phyloP scores from a whole-genome alignment of 2,888 invertebrate species.

The Dysmachus trigonus region DNA sequence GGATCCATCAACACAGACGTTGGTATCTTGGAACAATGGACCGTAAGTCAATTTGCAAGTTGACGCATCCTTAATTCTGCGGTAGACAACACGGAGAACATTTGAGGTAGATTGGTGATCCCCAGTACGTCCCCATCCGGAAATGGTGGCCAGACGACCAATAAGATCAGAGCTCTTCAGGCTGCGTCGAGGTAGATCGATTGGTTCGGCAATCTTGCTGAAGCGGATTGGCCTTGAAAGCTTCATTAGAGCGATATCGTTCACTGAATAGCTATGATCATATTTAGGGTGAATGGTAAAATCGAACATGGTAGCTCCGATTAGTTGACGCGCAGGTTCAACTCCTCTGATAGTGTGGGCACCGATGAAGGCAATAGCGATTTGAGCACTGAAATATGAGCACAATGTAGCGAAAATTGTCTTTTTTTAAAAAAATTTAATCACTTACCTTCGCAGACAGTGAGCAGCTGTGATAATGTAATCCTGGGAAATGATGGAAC shows the following conservation, averaged over 20 bases:
- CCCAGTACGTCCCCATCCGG: constrained; percentile 57
- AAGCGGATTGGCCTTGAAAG: constrained; percentile 17
- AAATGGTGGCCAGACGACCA: constrained; percentile 53
- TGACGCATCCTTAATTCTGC: neutral
- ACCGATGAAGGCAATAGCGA: constrained; percentile 25
- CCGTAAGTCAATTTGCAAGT: neutral
- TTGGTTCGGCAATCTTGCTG: constrained; percentile 50
- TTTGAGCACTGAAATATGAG: constrained; percentile 29
- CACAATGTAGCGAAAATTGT: neutral
- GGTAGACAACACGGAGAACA: neutral
- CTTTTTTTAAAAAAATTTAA: neutral
- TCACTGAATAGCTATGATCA: constrained; percentile 52
- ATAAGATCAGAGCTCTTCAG: constrained; percentile 50
- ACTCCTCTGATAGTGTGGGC: constrained; percentile 38
- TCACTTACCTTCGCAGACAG: neutral
- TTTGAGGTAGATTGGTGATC: neutral
- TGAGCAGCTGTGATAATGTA: constrained; percentile 13
- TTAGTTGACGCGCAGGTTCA: constrained; percentile 11
- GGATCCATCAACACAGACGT: constrained; percentile 55
- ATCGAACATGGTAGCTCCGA: constrained; percentile 48
- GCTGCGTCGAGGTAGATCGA: constrained; percentile 53
- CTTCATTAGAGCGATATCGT: constrained; percentile 46
- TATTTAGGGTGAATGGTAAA: constrained; percentile 62
- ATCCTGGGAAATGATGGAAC: constrained; percentile 9
- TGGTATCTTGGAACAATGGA: neutral